A percentile compares a stretch with the other conserved stretches of the same genome.
Evolutionary conservation across 2,888 invertebrate species (phyloP).

Genomic region (Nineta flava): DNA sequence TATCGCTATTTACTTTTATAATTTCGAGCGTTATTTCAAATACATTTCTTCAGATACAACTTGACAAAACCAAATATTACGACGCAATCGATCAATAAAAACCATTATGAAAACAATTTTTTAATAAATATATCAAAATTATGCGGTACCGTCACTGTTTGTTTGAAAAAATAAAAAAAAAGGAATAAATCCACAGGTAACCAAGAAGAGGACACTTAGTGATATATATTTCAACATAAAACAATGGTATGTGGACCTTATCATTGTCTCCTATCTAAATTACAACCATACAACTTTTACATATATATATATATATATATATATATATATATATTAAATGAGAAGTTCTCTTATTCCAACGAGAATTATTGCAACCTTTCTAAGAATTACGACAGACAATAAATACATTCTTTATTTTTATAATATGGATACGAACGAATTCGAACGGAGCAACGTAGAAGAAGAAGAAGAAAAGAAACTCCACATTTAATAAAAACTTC

Average conservation of each 20-base stretch:
- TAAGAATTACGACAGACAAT: background rate
- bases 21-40: no score
- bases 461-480: no score
- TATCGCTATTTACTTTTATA: no score
- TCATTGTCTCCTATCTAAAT: conserved; percentile 4
- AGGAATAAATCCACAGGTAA: background rate
- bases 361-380: conserved; percentile 1
- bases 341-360: background rate
- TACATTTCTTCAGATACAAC: no score
- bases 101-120: no score
- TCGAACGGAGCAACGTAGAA: no score
- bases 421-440: no score
- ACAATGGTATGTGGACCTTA: conserved; percentile 3
- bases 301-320: background rate
- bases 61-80: no score
- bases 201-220: background rate
- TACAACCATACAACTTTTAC: background rate
- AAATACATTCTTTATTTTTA: background rate
- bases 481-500: no score
- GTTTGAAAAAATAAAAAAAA: background rate
- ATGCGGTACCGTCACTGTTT: background rate
- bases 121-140: no score
- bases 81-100: no score
- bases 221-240: background rate
- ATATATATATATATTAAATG: no score